These are phyloP conservation scores for Phyllotis vaccarum DNA, from an alignment of 2,797 vertebrate species.

Conservation along the genomic window DNA sequence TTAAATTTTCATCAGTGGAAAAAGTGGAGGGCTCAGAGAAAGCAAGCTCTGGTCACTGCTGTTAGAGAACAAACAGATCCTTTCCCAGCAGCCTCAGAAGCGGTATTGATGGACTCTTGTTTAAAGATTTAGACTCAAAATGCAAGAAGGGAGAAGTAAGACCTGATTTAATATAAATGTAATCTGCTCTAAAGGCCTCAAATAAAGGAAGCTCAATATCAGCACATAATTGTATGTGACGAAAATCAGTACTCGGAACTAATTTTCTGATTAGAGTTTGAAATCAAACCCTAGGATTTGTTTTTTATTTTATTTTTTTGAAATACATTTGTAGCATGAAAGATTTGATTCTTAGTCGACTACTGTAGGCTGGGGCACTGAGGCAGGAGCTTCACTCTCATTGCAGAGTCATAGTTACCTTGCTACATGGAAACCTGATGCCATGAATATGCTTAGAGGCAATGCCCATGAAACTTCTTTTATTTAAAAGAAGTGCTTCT, in stretches of 20 bases:
- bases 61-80: neutral
- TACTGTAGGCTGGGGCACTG: neutral
- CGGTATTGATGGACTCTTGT: neutral
- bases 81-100: neutral
- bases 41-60: neutral
- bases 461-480: neutral
- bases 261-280: slow-evolving; percentile 64
- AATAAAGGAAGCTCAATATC: slow-evolving; percentile 52
- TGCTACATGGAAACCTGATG: neutral
- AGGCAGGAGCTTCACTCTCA: rapidly evolving
- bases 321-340: neutral
- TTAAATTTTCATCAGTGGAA: slow-evolving; percentile 83
- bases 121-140: slow-evolving; percentile 53
- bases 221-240: neutral
- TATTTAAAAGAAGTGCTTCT: neutral
- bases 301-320: neutral
- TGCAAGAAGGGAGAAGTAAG: slow-evolving; percentile 10
- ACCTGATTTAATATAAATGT: slow-evolving; percentile 18
- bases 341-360: neutral
- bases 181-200: slow-evolving; percentile 48
- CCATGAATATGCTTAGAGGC: neutral
- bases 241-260: slow-evolving; percentile 23
- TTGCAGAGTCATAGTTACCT: neutral
- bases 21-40: slow-evolving; percentile 70
- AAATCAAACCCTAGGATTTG: neutral